Base-by-base conservation (phyloP, 2,888 invertebrate genomes). In the Apeira syringaria region DNA sequence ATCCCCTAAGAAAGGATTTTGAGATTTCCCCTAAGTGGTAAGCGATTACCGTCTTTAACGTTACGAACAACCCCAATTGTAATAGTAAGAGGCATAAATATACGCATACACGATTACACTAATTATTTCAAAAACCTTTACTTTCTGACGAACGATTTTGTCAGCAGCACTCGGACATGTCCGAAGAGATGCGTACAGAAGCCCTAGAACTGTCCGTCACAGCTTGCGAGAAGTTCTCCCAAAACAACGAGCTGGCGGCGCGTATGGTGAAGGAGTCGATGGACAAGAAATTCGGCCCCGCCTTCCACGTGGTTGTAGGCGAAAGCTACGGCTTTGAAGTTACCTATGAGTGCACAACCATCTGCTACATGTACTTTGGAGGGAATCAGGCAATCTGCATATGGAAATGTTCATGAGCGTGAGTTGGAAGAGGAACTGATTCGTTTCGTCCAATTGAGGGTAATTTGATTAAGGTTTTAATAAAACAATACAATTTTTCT, bases 291-390 rank as follows among this genome's bases (percentile, higher is more conserved):
- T 98, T 97, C 80, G 98, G 98, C 2, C 94, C 97, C 0, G 95
- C 97, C 45, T 98, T 98, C 93, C 97, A 98, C 82, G 97, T 95
- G n/a, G 95, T 98, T 0, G 95, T 99, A 2, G 99, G 99, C 3
- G 98, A 99, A 91, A 97, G 96, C 45, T 98, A 94, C 84, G 98
- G 98, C 29, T 97, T 97, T 81, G 97, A 97, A 79, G 93, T 98
- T 47, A 96, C 97, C 1, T 97, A 97, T 76, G 97, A 98, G 87
- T 94, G 95, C 46, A 96, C 95, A 73, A 95, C 95, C 59, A 92
- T 97, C 49, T 91, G 97, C 50, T 96, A 97, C 79, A 92, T 98
- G 91, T 98, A 94, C 84, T 97, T 97, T 71, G 98, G 95, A 46
- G 98, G 98, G 36, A 98, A 97, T 79, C 91, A 96, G 61, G 98